These are phyloP conservation scores for Toxonevra muliebris DNA, from an alignment of 2,888 invertebrate genomes.

Conservation along the genomic window DNA sequence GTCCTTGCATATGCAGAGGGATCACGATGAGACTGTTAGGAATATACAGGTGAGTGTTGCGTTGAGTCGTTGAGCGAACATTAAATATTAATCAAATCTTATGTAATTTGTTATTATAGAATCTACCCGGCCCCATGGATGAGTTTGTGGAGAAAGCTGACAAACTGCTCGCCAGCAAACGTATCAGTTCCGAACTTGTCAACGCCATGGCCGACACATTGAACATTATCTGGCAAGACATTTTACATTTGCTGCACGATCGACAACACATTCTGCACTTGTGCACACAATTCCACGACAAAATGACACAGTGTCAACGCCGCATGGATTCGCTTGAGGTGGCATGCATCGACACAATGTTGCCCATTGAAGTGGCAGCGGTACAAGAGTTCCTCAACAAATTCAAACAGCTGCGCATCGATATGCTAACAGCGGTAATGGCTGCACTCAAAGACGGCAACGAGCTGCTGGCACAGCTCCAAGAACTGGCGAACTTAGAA, in stretches of 20 bases:
- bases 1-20: constrained; percentile 77
- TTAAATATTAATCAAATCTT: background rate
- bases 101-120: constrained; percentile 67
- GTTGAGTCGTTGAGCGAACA: background rate
- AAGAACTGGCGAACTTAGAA: constrained; percentile 78
- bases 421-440: constrained; percentile 80
- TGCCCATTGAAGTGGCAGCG: constrained; percentile 77
- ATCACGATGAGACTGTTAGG: constrained; percentile 83
- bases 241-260: constrained; percentile 80
- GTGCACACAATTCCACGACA: constrained; percentile 81
- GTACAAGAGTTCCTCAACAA: constrained; percentile 75
- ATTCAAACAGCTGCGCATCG: constrained; percentile 76
- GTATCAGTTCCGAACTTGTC: constrained; percentile 81
- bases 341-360: constrained; percentile 73
- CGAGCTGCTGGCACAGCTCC: constrained; percentile 75
- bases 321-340: constrained; percentile 75
- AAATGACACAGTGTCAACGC: constrained; percentile 74
- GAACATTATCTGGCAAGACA: constrained; percentile 82
- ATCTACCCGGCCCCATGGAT: constrained; percentile 88
- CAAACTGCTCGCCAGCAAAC: constrained; percentile 79
- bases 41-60: constrained; percentile 77
- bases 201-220: constrained; percentile 87
- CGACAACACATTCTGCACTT: constrained; percentile 80
- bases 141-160: constrained; percentile 89
- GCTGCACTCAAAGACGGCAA: constrained; percentile 84